Evolutionary conservation across 2,888 invertebrate genomes (phyloP).

Genomic region (Endomychus coccineus): DNA sequence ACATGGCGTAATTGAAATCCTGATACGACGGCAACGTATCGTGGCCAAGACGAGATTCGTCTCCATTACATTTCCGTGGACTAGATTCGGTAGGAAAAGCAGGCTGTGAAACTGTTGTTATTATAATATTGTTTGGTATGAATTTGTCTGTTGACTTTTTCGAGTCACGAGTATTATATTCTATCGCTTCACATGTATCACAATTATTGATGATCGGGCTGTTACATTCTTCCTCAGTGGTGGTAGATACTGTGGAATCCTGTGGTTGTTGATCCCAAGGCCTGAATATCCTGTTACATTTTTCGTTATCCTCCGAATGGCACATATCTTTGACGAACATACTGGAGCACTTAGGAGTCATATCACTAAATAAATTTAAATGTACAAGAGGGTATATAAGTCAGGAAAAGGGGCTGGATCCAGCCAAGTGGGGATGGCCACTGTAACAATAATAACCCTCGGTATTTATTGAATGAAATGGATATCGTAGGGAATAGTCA

Average conservation of each 20-base stretch:
- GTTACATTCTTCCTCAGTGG: slow-evolving; percentile 40
- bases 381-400: slow-evolving; percentile 36
- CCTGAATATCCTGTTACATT: slow-evolving; percentile 30
- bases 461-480: slow-evolving; percentile 40
- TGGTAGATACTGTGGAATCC: slow-evolving; percentile 53
- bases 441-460: slow-evolving; percentile 41
- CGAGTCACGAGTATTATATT: too few relatives aligned
- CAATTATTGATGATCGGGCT: too few relatives aligned
- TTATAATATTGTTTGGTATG: background rate
- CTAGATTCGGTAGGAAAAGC: too few relatives aligned
- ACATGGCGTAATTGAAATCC: slow-evolving; percentile 4
- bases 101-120: too few relatives aligned
- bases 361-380: slow-evolving; percentile 11
- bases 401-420: slow-evolving; percentile 36
- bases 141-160: too few relatives aligned
- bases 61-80: too few relatives aligned
- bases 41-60: too few relatives aligned
- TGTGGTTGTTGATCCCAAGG: slow-evolving; percentile 40
- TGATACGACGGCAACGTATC: slow-evolving; percentile 11
- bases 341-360: slow-evolving; percentile 10
- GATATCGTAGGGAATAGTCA: slow-evolving; percentile 36
- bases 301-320: slow-evolving; percentile 19
- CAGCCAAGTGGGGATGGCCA: slow-evolving; percentile 38
- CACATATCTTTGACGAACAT: slow-evolving; percentile 10
- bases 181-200: too few relatives aligned